phyloP scores from a whole-genome alignment of 2,888 invertebrate species.

The Glomeris marginata region DNA sequence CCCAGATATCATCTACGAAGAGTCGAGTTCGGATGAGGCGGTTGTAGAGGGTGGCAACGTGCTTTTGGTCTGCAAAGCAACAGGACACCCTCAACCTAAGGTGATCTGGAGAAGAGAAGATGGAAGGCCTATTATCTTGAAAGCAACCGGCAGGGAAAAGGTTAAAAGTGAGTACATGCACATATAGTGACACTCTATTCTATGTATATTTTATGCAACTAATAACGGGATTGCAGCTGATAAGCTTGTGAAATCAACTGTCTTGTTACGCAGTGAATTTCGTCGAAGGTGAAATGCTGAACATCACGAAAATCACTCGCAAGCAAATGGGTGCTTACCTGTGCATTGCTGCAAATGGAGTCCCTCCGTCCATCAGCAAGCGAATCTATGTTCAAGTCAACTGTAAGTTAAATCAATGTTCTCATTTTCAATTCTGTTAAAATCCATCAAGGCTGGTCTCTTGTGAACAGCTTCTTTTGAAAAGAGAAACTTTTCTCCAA shows the following conservation, averaged over 20 bases:
- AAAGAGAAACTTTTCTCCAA: too few species aligned
- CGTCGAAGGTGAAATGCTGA: conserved; percentile 71
- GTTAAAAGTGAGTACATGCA: conserved; percentile 6
- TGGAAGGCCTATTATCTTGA: conserved; percentile 35
- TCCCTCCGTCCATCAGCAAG: conserved; percentile 78
- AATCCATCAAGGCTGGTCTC: background rate
- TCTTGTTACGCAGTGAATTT: conserved; percentile 51
- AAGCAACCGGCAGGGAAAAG: conserved; percentile 21
- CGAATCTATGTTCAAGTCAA: conserved; percentile 65
- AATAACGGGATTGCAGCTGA: conserved; percentile 6
- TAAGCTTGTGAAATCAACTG: too few species aligned
- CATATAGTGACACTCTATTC: background rate
- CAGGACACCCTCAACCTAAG: conserved; percentile 53
- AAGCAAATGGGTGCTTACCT: conserved; percentile 86
- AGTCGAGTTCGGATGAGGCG: conserved; percentile 58
- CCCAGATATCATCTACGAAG: conserved; percentile 59
- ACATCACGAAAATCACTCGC: conserved; percentile 73
- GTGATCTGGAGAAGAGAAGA: conserved; percentile 47
- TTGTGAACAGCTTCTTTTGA: too few species aligned
- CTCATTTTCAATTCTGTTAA: background rate
- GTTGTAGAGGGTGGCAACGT: conserved; percentile 58
- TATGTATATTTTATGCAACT: background rate
- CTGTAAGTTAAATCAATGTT: conserved; percentile 44
- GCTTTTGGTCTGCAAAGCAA: conserved; percentile 54
- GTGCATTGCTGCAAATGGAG: conserved; percentile 84